Evolutionary conservation across 2,888 invertebrate genomes (phyloP), one percentile per base, ranked within the genome.

Genomic region (Odontomyia ornata): DNA sequence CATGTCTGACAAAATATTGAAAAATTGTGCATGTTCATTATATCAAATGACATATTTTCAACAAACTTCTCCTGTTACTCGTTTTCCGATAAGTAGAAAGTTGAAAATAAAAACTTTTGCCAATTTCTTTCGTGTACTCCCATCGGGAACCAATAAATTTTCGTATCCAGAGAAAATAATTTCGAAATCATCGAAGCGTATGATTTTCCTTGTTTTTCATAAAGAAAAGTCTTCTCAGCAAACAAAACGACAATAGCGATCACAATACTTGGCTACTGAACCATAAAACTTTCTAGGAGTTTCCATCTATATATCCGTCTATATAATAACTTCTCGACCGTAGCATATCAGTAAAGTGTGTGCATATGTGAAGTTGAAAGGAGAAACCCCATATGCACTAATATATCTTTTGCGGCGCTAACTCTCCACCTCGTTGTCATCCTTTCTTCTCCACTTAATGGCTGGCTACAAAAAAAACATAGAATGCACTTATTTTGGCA

Each of bases 211-310:
- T 77, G 75, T 77, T 77, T 75, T 75, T 75, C 69, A 36, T 27
- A 27, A 56, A 78, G 73, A 75, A 52, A 75, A 60, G 65, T 57
- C 71, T 28, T 69, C 52, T 36, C 43, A 36, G 60, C 67, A 71
- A 69, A 75, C 77, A 75, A 75, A 77, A 56, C n/a, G 64, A 75
- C 77, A 71, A 77, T 75, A 56, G 30, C 28, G 69, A 75, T 43
- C 76, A 60, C 76, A 77, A 75, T 75, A 56, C 77, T 71, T 78
- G 75, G 77, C 77, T 69, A 78, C 57, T 77, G 78, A 78, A 75
- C 78, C 77, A 78, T 78, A 78, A 78, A 78, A 78, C 77, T 78
- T 78, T 77, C 77, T 75, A 67, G 78, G 78, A 77, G 62, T 69
- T 75, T n/a, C n/a, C n/a, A n/a, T n/a, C n/a, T n/a, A n/a, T n/a